Evolutionary conservation across 2,797 vertebrate genomes (phyloP).

Genomic region (Sardinella longiceps): DNA sequence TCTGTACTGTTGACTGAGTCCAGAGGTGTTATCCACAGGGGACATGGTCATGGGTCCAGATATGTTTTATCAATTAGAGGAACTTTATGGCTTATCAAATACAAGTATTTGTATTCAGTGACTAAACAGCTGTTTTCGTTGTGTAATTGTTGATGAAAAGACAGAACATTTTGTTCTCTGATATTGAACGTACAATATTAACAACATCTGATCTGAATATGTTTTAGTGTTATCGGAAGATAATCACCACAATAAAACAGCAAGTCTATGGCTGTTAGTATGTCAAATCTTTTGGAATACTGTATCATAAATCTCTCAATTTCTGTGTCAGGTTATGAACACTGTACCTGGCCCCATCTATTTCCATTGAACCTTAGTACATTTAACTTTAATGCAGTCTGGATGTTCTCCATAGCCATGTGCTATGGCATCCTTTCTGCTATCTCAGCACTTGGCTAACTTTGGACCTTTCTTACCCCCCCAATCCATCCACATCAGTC

Average conservation of each 20-base stretch:
- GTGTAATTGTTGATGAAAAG: not conserved
- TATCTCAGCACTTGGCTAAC: not conserved
- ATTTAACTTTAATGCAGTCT: not conserved
- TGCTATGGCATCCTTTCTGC: not conserved
- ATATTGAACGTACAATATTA: not conserved
- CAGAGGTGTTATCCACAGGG: not conserved
- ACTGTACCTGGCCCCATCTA: not conserved
- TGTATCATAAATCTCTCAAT: not conserved
- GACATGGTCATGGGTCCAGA: not conserved
- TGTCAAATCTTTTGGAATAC: not conserved
- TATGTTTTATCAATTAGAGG: not conserved
- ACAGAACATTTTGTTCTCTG: not conserved
- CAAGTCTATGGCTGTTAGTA: not conserved
- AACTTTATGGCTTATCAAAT: not conserved
- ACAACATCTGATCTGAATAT: not conserved
- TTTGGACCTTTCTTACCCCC: not conserved
- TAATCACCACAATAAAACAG: not conserved
- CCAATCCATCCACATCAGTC: not conserved
- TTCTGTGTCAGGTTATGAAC: not conserved
- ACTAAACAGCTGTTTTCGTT: not conserved
- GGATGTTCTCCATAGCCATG: not conserved
- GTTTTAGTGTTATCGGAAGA: not conserved
- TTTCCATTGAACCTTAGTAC: not conserved
- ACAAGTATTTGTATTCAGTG: not conserved
- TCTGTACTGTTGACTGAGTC: not conserved